Evolutionary conservation across 2,797 vertebrate species (phyloP).

Genomic region (Ara ararauna): DNA sequence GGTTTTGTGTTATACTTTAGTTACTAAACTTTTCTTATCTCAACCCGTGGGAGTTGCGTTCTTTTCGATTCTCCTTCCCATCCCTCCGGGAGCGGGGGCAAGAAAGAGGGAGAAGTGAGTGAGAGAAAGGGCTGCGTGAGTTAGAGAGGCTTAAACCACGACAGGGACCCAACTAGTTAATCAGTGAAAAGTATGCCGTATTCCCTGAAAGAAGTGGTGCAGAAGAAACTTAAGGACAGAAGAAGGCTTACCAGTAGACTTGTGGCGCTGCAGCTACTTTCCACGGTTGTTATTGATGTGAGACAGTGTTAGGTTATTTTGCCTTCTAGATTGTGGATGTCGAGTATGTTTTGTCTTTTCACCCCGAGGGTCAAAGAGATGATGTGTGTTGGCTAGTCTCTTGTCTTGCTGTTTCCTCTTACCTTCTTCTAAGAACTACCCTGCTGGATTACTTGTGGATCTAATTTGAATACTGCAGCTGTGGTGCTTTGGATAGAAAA

Average conservation of each 20-base stretch:
- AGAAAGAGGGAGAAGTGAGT: too few relatives aligned
- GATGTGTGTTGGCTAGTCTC: background rate
- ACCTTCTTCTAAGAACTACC: background rate
- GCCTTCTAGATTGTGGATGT: accelerated
- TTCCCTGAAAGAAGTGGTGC: background rate
- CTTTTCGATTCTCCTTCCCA: too few relatives aligned
- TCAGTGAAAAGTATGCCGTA: background rate
- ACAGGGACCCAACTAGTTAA: background rate
- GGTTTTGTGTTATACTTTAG: too few relatives aligned
- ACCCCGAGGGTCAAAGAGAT: background rate
- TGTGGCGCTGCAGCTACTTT: background rate
- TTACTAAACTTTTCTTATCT: too few relatives aligned
- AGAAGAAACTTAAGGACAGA: background rate
- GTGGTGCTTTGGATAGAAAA: background rate
- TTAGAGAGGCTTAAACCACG: too few relatives aligned
- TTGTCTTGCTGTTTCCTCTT: background rate
- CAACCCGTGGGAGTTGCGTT: too few relatives aligned
- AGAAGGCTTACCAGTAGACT: background rate
- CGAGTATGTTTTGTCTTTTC: background rate
- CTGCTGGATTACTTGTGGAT: background rate
- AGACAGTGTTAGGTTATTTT: background rate
- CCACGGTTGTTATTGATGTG: background rate
- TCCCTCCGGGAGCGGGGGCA: too few relatives aligned
- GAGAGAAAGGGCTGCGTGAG: too few relatives aligned
- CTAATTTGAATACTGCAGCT: background rate